These are phyloP conservation scores for Scolopax rusticola DNA, from an alignment of 2,797 vertebrate species.

Conservation along the genomic window DNA sequence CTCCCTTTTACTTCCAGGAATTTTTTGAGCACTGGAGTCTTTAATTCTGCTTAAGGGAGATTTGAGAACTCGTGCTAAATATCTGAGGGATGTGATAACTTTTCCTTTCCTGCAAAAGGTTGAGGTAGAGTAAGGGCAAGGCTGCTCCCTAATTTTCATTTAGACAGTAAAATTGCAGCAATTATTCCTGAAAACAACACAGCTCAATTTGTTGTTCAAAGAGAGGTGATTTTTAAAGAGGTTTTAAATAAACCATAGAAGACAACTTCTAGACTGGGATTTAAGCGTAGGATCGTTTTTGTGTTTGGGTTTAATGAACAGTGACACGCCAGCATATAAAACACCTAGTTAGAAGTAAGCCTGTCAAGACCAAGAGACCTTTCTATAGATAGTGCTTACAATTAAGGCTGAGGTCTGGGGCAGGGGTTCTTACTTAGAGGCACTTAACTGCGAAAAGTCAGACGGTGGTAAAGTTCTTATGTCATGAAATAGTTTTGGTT, in stretches of 20 bases:
- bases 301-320: neutral
- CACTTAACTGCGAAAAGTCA: neutral
- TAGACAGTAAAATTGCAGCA: neutral
- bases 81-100: neutral
- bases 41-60: neutral
- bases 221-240: neutral
- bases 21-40: neutral
- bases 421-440: no score
- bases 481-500: neutral
- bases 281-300: neutral
- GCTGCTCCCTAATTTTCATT: neutral
- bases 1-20: neutral
- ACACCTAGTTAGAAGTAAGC: neutral
- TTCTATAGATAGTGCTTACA: neutral
- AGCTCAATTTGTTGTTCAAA: neutral
- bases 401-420: rapidly evolving
- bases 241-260: neutral
- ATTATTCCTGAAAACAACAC: neutral
- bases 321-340: neutral
- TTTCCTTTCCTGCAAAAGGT: neutral
- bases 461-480: neutral
- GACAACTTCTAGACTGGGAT: neutral
- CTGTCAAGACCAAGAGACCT: neutral
- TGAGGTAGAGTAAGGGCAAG: slow-evolving; percentile 9
- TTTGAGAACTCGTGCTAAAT: neutral